These are phyloP conservation scores for Pristionchus entomophagus DNA, from an alignment of 2,888 invertebrate species.

Conservation along the genomic window DNA sequence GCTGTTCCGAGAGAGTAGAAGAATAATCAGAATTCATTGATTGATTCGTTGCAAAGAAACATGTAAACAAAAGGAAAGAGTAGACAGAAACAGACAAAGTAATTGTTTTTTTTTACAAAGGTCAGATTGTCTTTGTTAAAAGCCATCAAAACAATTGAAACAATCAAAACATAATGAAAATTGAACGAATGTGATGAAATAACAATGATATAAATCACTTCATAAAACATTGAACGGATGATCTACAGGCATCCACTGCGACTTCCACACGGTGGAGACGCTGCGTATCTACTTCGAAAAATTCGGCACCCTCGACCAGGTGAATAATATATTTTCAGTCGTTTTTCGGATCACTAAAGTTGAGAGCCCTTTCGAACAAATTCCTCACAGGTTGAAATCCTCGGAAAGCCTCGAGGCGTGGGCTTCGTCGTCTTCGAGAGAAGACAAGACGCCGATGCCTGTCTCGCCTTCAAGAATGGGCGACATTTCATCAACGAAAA, in stretches of 20 bases:
- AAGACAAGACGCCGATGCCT: slow-evolving; percentile 65
- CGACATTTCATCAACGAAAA: slow-evolving; percentile 63
- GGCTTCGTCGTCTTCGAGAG: slow-evolving; percentile 74
- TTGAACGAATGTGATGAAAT: too few relatives aligned
- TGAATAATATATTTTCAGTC: neutral
- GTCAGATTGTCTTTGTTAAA: too few relatives aligned
- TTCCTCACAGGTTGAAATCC: slow-evolving; percentile 66
- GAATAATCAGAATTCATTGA: too few relatives aligned
- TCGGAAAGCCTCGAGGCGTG: slow-evolving; percentile 72
- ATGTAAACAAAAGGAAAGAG: neutral
- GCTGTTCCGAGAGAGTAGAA: too few relatives aligned
- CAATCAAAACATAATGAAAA: too few relatives aligned
- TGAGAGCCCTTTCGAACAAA: slow-evolving; percentile 31
- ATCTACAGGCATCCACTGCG: slow-evolving; percentile 62
- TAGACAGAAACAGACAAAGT: neutral
- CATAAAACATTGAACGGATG: too few relatives aligned
- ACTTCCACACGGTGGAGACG: slow-evolving; percentile 72
- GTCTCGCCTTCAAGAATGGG: slow-evolving; percentile 60
- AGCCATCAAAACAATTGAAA: too few relatives aligned
- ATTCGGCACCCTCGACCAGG: slow-evolving; percentile 73
- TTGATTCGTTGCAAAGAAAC: too few relatives aligned
- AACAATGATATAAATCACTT: too few relatives aligned
- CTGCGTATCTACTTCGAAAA: slow-evolving; percentile 71
- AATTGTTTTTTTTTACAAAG: too few relatives aligned
- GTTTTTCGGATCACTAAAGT: neutral